A percentile compares a stretch with the other conserved stretches of the same genome.
phyloP scores from a whole-genome alignment of 2,113 vertebrate species.

The Ptilorrhoa leucosticta region DNA sequence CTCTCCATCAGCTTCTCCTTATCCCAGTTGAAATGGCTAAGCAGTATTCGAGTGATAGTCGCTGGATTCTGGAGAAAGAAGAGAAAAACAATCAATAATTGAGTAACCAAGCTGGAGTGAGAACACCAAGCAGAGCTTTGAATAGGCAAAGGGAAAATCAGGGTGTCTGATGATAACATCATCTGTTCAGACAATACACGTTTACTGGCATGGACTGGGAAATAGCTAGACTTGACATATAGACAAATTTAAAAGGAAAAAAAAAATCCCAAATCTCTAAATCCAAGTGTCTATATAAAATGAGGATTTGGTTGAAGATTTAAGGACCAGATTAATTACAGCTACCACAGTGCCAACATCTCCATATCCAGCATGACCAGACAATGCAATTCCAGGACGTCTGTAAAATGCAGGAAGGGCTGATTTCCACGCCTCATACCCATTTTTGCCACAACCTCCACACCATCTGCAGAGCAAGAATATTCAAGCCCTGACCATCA shows the following conservation, averaged over 20 bases:
- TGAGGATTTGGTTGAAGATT: background rate
- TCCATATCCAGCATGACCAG: accelerated
- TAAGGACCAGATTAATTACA: background rate
- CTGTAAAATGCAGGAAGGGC: background rate
- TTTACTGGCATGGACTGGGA: background rate
- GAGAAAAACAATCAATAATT: background rate
- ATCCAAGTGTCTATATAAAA: background rate
- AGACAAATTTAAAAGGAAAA: background rate
- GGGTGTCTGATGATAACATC: background rate
- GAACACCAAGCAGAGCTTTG: background rate
- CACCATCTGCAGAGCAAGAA: background rate
- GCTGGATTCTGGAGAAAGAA: conserved; percentile 88
- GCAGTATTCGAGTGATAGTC: conserved; percentile 98
- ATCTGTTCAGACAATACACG: background rate
- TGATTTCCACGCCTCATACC: background rate
- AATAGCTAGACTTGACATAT: background rate
- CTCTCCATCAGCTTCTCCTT: conserved; percentile 99
- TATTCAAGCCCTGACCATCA: background rate
- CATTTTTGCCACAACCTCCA: background rate
- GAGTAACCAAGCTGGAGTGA: background rate
- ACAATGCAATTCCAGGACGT: background rate
- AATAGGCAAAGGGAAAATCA: background rate
- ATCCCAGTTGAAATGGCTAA: conserved; percentile 99
- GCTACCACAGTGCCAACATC: background rate
- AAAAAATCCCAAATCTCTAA: background rate